Base-by-base conservation (phyloP, 92 coral and sea anemone genomes). In the Palythoa caribaeorum region DNA sequence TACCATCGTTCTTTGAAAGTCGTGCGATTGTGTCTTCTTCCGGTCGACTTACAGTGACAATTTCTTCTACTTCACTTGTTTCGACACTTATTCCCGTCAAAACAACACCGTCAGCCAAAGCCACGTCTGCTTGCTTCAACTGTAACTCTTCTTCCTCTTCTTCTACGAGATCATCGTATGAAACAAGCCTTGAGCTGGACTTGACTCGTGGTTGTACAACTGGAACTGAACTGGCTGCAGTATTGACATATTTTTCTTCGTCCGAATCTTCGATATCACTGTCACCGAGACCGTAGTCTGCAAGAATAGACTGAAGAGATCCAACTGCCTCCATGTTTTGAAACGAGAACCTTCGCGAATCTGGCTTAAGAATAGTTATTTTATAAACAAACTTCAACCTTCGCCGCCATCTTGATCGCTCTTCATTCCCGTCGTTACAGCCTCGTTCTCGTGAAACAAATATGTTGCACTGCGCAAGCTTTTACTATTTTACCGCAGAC, bases 211-310 rank as follows among this genome's bases (percentile, higher is more conserved):
- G 86, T 21, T 66, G 86, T 15, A 81, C 86, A 47, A 66, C 62
- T 65, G 86, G 76, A 65, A 81, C 21, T 21, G 60, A 81, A 66
- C 62, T 81, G 13, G 28, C 47, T 14, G 76, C 74, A 2, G 20
- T 38, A 40, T 15, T 15, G 38, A 76, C 81, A 37, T 90, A 90
- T 35, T 83, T 75, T 65, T 95, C 98, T 38, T 95, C 91, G 70
- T 95, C 98, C 9, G 96, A 93, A 88, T 95, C 98, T 54, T 95
- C 98, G 78, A 93, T 93, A 69, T 95, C 98, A 57, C 96, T 95
- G 63, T 95, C 98, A n/a, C 96, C 98, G 38, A 88, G 94, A 19
- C 96, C 98, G 54, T 92, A 92, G 73, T 88, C 94, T 16, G 92
- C 87, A 36, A 92, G 60, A 16, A 28, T 28, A 28, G 90, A 88